These are phyloP conservation scores for Ceuthmochares aereus DNA, from an alignment of 2,113 vertebrate genomes.

Conservation along the genomic window DNA sequence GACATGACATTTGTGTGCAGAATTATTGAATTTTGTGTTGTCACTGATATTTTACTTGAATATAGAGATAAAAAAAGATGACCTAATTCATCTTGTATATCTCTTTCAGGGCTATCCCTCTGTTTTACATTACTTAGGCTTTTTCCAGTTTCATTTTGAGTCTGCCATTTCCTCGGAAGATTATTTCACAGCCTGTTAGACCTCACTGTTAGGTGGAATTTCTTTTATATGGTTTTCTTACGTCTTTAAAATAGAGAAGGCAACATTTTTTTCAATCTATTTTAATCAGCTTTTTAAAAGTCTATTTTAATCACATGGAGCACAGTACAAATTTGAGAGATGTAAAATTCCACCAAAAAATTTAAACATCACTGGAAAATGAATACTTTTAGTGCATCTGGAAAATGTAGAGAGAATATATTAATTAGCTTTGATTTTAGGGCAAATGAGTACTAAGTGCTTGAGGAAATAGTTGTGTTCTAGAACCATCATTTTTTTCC, in stretches of 20 bases:
- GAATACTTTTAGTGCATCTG: not conserved
- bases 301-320: not conserved
- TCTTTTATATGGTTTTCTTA: not conserved
- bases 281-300: not conserved
- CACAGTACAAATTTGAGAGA: not conserved
- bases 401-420: not conserved
- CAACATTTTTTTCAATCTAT: not conserved
- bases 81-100: constrained; percentile 7
- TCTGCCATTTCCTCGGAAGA: not conserved
- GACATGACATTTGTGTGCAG: constrained; percentile 29
- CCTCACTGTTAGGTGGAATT: not conserved
- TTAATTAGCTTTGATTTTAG: not conserved
- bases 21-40: constrained; percentile 46
- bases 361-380: not conserved
- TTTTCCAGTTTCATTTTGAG: constrained; percentile 10
- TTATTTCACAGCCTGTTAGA: constrained; percentile 23
- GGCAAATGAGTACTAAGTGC: not conserved
- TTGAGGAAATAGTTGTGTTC: not conserved
- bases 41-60: constrained; percentile 35
- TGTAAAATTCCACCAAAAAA: not conserved
- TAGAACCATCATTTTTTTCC: not conserved
- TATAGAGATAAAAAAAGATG: constrained; percentile 30
- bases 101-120: not conserved
- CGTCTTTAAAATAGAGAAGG: not conserved
- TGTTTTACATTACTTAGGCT: not conserved